Percentiles rank a stretch among this genome's conserved stretches.
Evolutionary conservation across 2,113 vertebrate species (phyloP).

Genomic region (Sitta europaea): DNA sequence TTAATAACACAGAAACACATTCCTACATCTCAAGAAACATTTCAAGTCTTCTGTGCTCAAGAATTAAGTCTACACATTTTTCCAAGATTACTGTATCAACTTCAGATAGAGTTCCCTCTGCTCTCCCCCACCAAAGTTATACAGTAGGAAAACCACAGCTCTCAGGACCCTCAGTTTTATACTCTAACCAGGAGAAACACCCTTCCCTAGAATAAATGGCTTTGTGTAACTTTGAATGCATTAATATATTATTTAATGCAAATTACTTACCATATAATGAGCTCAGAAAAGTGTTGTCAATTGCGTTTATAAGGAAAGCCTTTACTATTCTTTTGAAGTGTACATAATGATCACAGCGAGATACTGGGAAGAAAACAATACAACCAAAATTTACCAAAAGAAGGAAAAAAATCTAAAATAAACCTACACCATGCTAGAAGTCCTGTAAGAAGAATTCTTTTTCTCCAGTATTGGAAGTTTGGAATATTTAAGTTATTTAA

Average conservation of each 20-base stretch:
- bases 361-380: slow-evolving; percentile 67
- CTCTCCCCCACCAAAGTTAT: neutral
- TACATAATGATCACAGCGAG: slow-evolving; percentile 63
- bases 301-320: slow-evolving; percentile 82
- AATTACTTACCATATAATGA: slow-evolving; percentile 81
- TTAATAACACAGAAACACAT: neutral
- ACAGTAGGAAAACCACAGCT: neutral
- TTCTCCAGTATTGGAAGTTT: neutral
- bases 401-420: neutral
- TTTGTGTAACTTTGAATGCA: neutral
- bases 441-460: neutral
- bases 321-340: slow-evolving; percentile 83
- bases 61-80: neutral
- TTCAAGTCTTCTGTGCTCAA: neutral
- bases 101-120: neutral
- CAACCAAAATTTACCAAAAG: neutral
- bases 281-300: slow-evolving; percentile 76
- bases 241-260: neutral
- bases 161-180: neutral
- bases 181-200: neutral
- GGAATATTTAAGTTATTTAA: neutral
- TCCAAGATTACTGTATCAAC: neutral
- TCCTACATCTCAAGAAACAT: neutral
- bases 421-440: neutral
- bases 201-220: neutral